Evolutionary conservation across 2,888 invertebrate genomes (phyloP), one percentile per base, ranked within the genome.

Genomic region (Cerastis leucographa): DNA sequence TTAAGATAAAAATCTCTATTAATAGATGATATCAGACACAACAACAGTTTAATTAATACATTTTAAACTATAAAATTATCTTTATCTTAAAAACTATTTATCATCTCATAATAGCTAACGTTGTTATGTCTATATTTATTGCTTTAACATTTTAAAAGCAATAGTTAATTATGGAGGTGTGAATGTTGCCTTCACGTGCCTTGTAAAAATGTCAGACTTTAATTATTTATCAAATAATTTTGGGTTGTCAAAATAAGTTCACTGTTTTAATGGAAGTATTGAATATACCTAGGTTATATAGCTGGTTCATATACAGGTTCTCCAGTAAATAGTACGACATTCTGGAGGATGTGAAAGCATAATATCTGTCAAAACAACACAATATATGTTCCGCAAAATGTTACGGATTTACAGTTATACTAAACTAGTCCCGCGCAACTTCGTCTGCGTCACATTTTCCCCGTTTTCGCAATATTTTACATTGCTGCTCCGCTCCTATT

Each of bases 91-190:
- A 44, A 74, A 62, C 29, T 19, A 71, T 64, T 59, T 2, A 56
- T 84, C 49, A 84, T 79, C 8, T 54, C 0, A 29, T 71, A 71
- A 76, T 59, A 2, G 29, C 12, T 61, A 2, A 49, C 1, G 44
- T 59, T 74, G 56, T 74, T 72, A 72, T 14, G n/a, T 72, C 69
- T 81, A n/a, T 74, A 74, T 81, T 85, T 81, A 84, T 78, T 51
- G 46, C 64, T 66, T 11, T 72, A 62, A 85, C 46, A 81, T 83
- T 84, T 84, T 25, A 66, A 62, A 78, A 22, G 74, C 14, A 68
- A 49, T 3, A 17, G 12, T 7, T 79, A 80, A 74, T 70, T 71
- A 74, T 46, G 11, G 54, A 81, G 74, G 71, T 85, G 81, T 84
- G 54, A 81, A 44, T 66, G 11, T 49, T 71, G 64, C 56, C 35